Evolutionary conservation across 2,797 vertebrate species (phyloP).

Genomic region (Chelmon rostratus): DNA sequence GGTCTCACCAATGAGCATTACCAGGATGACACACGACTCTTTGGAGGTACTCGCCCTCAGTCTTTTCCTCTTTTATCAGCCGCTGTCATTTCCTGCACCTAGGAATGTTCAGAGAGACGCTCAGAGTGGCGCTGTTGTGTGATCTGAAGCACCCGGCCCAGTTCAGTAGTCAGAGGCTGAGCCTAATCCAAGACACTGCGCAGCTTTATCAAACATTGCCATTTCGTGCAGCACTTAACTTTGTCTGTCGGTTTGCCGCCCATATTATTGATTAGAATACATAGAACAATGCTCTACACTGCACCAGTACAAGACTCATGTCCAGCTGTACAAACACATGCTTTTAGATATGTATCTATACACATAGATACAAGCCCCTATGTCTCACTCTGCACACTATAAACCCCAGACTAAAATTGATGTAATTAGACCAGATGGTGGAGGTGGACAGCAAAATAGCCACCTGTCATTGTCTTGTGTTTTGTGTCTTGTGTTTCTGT

Average conservation of each 20-base stretch:
- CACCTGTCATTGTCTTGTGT: slow-evolving; percentile 71
- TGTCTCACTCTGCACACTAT: slow-evolving; percentile 11
- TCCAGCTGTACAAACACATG: background rate
- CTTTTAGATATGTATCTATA: slow-evolving; percentile 12
- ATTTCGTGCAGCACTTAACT: slow-evolving; percentile 35
- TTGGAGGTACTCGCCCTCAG: slow-evolving; percentile 87
- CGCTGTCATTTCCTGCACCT: slow-evolving; percentile 69
- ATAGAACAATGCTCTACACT: slow-evolving; percentile 16
- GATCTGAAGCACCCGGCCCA: slow-evolving; percentile 40
- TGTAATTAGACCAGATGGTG: slow-evolving; percentile 2
- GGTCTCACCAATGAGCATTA: slow-evolving; percentile 90
- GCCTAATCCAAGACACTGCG: slow-evolving; percentile 26
- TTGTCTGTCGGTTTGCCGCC: slow-evolving; percentile 42
- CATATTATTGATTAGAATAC: slow-evolving; percentile 38
- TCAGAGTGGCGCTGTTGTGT: slow-evolving; percentile 33
- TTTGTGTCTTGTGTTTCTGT: slow-evolving; percentile 65
- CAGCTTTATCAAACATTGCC: slow-evolving; percentile 44
- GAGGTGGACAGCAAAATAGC: slow-evolving; percentile 17
- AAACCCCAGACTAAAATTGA: slow-evolving; percentile 17
- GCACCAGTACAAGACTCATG: slow-evolving; percentile 12
- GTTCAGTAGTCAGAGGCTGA: slow-evolving; percentile 18
- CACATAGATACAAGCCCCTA: background rate
- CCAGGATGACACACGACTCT: slow-evolving; percentile 89
- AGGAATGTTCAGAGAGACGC: slow-evolving; percentile 33
- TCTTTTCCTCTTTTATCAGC: slow-evolving; percentile 77